Percentiles rank a stretch among this genome's conserved stretches.
phyloP scores from a whole-genome alignment of 2,797 vertebrate species.

The Rallus crepitans region DNA sequence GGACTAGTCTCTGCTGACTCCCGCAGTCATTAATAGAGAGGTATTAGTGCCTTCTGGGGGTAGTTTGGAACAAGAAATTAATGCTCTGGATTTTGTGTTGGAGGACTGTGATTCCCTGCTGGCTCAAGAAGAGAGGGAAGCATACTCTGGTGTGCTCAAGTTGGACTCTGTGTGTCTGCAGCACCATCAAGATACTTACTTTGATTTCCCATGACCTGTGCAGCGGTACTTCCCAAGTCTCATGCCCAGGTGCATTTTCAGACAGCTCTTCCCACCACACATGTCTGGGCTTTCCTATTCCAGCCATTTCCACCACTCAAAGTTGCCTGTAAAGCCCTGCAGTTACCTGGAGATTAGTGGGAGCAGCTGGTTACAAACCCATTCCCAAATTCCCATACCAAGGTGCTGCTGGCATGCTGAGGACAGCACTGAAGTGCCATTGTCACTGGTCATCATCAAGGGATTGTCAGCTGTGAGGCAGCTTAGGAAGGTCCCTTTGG shows the following conservation, averaged over 20 bases:
- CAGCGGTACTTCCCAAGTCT: not conserved
- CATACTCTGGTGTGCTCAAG: not conserved
- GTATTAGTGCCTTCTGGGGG: not conserved
- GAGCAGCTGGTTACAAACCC: not conserved
- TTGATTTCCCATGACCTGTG: not conserved
- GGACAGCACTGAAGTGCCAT: not conserved
- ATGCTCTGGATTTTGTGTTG: not conserved
- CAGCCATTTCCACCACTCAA: not conserved
- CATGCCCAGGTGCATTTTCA: not conserved
- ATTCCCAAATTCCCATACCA: not conserved
- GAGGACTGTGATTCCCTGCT: not conserved
- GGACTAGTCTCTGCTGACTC: not conserved
- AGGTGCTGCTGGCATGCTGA: not conserved
- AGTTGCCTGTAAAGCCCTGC: not conserved
- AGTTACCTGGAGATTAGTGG: not conserved
- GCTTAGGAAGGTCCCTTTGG: not conserved
- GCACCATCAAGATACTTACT: not conserved
- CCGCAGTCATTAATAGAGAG: not conserved
- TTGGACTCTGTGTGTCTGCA: not conserved
- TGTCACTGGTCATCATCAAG: not conserved
- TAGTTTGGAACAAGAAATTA: not conserved
- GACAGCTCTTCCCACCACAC: not conserved
- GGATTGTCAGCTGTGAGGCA: not conserved
- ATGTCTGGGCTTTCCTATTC: not conserved
- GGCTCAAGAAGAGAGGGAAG: not conserved